Conservation (phyloP, 2,113 vertebrate species). For the Brachyhypopomus gauderio region DNA sequence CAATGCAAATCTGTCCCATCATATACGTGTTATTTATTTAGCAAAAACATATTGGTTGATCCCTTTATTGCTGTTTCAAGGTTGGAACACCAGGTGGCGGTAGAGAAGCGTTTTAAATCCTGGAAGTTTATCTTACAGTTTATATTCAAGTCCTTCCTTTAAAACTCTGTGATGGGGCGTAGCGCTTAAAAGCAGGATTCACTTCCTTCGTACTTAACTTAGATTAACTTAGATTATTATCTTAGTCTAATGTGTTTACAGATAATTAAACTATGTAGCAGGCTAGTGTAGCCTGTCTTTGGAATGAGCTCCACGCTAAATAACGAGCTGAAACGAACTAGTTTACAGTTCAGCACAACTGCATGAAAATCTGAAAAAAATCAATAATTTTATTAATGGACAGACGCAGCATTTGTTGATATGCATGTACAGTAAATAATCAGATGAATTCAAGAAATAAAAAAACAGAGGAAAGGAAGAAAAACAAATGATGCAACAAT, state of each 20-base stretch:
- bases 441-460: background rate
- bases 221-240: too few species aligned
- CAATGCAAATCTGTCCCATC: too few species aligned
- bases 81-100: background rate
- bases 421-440: conserved; percentile 10
- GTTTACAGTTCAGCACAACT: conserved; percentile 14
- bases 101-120: background rate
- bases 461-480: background rate
- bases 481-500: conserved; percentile 15
- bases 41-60: background rate
- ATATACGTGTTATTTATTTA: too few species aligned
- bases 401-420: conserved; percentile 24
- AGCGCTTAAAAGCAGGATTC: too few species aligned
- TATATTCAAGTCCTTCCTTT: background rate
- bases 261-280: too few species aligned
- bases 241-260: too few species aligned
- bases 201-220: too few species aligned
- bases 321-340: background rate
- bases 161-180: too few species aligned
- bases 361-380: conserved; percentile 13
- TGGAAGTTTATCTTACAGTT: background rate
- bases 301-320: too few species aligned
- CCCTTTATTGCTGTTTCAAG: background rate
- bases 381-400: conserved; percentile 42
- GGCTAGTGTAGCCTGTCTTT: too few species aligned